Percentiles rank a stretch among this genome's conserved stretches.
Conservation (phyloP, 2,797 vertebrate species). For the Sebastiscus tertius region DNA sequence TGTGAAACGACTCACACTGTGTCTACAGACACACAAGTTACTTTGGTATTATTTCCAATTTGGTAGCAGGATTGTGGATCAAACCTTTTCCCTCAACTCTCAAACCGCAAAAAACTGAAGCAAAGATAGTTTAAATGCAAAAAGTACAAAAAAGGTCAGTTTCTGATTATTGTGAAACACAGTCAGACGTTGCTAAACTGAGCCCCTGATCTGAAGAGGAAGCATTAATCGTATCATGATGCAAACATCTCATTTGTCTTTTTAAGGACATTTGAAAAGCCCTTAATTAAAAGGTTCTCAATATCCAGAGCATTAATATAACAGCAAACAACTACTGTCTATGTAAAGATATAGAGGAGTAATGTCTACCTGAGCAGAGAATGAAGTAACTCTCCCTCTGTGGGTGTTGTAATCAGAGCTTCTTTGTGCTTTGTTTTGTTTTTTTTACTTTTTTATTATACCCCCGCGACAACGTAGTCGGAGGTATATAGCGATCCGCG, state of each 20-base stretch:
- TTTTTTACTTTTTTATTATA: too few relatives aligned
- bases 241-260: slow-evolving; percentile 16
- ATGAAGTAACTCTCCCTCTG: too few relatives aligned
- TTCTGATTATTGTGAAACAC: slow-evolving; percentile 52
- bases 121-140: neutral
- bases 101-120: neutral
- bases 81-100: neutral
- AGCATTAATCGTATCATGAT: slow-evolving; percentile 45
- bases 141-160: slow-evolving; percentile 5
- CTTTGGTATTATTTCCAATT: neutral
- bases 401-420: too few relatives aligned
- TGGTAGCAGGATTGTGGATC: neutral
- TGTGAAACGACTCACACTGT: neutral
- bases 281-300: neutral
- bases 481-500: too few relatives aligned
- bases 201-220: slow-evolving; percentile 59
- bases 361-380: too few relatives aligned
- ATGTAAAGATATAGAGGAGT: too few relatives aligned
- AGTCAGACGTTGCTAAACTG: slow-evolving; percentile 50
- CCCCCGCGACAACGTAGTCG: too few relatives aligned
- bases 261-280: neutral
- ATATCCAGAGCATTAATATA: too few relatives aligned
- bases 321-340: too few relatives aligned
- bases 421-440: too few relatives aligned
- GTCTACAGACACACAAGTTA: neutral